Evolutionary conservation across 2,113 vertebrate species (phyloP), one percentile per base, ranked within the genome.

Genomic region (Amphiprion ocellaris): DNA sequence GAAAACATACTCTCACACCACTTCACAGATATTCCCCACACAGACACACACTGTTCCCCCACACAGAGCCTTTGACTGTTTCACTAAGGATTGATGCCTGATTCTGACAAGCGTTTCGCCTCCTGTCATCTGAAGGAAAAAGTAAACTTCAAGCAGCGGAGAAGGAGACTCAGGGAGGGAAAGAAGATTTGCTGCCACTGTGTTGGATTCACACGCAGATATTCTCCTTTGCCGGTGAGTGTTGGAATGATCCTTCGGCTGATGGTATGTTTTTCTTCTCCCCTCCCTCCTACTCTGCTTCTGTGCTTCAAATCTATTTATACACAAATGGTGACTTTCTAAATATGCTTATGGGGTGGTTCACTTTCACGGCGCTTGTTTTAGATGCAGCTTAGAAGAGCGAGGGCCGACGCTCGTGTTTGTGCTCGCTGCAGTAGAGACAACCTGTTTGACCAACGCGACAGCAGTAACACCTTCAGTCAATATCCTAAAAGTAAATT

Each of bases 241-340:
- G 21, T 33, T 55, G 15, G 21, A 44, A 19, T 54, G 15, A 53
- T 73, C 53, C 55, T 14, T 67, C 1, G 2, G 24, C 55, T 54
- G 15, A 78, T 50, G 14, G 16, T 47, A 44, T 60, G 21, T 49
- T 49, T 17, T 23, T 37, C 12, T 16, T 46, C 23, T 24, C 44
- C 56, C 41, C 16, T 39, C 23, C 30, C 28, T 17, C 15, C 19
- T 5, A 53, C 24, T 16, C 49, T 23, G 8, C 49, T 7, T 41
- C 16, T 41, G 47, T 52, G 28, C 83, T 79, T 68, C 21, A 62
- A 60, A 44, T 81, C 85, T 85, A 88, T 90, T 87, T 77, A 77
- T 87, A 85, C 24, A 33, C 24, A 33, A 73, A 19, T 3, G n/a
- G 49, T 78, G 70, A 76, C 83, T 89, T 77, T 54, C 0, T 46